Percentiles rank a stretch among this genome's conserved stretches.
phyloP scores from a whole-genome alignment of 2,797 vertebrate genomes.

The Sebastes elongatus region DNA sequence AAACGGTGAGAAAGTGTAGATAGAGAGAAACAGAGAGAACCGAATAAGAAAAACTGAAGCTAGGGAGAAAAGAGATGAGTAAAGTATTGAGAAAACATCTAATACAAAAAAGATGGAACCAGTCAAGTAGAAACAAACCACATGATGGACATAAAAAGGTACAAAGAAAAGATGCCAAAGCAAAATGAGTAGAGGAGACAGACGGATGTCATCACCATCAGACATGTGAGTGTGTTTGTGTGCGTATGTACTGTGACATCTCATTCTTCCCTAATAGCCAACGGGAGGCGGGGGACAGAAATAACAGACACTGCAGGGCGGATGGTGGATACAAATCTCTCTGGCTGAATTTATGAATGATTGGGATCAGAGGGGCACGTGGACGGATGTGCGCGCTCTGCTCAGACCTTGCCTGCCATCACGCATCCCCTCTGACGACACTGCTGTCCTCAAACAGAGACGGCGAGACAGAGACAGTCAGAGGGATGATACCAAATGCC shows the following conservation, averaged over 20 bases:
- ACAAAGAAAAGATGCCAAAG: not conserved
- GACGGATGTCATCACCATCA: constrained; percentile 16
- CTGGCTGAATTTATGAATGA: constrained; percentile 80
- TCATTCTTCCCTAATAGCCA: constrained; percentile 72
- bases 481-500: constrained; percentile 25
- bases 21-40: constrained; percentile 1
- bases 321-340: constrained; percentile 64
- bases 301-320: constrained; percentile 58
- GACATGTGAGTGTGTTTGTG: constrained; percentile 26
- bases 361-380: constrained; percentile 77
- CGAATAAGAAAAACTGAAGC: not conserved
- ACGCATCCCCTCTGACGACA: constrained; percentile 33
- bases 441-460: constrained; percentile 23
- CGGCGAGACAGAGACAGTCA: not conserved
- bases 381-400: constrained; percentile 58
- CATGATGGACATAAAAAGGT: not conserved
- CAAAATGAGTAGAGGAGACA: not conserved
- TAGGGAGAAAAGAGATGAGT: not conserved
- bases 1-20: constrained; percentile 38
- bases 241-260: constrained; percentile 40
- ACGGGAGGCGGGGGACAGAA: constrained; percentile 46
- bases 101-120: not conserved
- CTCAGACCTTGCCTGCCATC: constrained; percentile 43
- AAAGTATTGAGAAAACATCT: not conserved
- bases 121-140: not conserved